Conservation (phyloP, 2,113 vertebrate genomes). For the Lophura nycthemera region DNA sequence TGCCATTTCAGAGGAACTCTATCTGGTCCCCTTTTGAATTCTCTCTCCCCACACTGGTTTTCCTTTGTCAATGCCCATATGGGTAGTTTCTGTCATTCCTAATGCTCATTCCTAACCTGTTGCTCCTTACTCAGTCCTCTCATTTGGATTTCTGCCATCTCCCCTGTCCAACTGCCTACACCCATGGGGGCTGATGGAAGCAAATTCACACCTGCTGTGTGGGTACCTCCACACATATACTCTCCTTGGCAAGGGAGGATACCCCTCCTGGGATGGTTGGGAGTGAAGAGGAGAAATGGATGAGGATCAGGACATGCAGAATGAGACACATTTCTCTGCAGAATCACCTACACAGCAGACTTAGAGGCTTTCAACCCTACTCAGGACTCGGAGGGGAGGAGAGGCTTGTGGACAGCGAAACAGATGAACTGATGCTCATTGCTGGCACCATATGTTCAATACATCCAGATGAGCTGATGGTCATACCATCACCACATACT, state of each 20-base stretch:
- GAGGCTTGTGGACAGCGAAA: background rate
- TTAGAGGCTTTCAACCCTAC: background rate
- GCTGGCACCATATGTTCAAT: fast-evolving
- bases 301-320: background rate
- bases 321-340: background rate
- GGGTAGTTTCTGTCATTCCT: background rate
- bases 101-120: background rate
- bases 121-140: background rate
- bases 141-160: background rate
- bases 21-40: fast-evolving
- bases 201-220: background rate
- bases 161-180: background rate
- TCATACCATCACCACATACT: background rate
- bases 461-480: background rate
- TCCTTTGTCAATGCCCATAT: background rate
- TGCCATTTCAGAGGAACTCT: background rate
- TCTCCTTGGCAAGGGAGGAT: background rate
- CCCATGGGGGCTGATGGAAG: background rate
- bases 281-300: background rate
- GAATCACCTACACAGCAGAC: background rate
- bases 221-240: background rate
- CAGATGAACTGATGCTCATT: background rate
- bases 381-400: too few species aligned
- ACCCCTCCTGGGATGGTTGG: background rate
- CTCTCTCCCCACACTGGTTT: background rate